Base-by-base conservation (phyloP, 1,140 invertebrate genomes). In the Alviniconcha marisindica region DNA sequence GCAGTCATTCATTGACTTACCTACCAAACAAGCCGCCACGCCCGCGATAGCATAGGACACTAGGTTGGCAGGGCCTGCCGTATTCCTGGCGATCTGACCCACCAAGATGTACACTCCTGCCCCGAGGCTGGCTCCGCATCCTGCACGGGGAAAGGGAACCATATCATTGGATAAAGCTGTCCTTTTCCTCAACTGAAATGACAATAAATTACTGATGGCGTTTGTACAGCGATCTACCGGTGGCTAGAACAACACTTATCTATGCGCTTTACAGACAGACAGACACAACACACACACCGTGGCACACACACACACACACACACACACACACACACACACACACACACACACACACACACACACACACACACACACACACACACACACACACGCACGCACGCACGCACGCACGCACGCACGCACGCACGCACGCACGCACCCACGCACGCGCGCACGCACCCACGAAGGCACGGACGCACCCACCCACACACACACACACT, bases 41-140 rank as follows among this genome's bases (percentile, higher is more conserved):
- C 97, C 97, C 71, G 97, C 97, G 2, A 98, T 95, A 14, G 98
- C 92, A 90, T 98, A 98, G 18, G 97, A 98, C 24, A 98, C 87
- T 31, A 96, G 96, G 3, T 98, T 97, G 2, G 97, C 96, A 0
- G 97, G 97, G 0, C 97, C 97, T 0, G 97, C 96, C 0, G 95
- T 95, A 36, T 95, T 95, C 91, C 95, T 96, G 21, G 97, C 97
- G 0, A 98, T 97, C 77, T 96, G 95, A n/a, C 97, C 97, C 15
- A 97, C 97, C 38, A 98, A 93, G 2, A 98, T 97, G 92, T 98
- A 99, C 14, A 98, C 97, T 0, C 97, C 97, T 24, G 98, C 94
- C 0, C 97, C 97, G 1, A 99, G 93, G 0, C 97, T 98, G 82
- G 96, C 96, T 10, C 97, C 97, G 38, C 98, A 96, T 1, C 97